Base-by-base conservation (phyloP, 2,113 vertebrate genomes). In the Thunnus maccoyii region DNA sequence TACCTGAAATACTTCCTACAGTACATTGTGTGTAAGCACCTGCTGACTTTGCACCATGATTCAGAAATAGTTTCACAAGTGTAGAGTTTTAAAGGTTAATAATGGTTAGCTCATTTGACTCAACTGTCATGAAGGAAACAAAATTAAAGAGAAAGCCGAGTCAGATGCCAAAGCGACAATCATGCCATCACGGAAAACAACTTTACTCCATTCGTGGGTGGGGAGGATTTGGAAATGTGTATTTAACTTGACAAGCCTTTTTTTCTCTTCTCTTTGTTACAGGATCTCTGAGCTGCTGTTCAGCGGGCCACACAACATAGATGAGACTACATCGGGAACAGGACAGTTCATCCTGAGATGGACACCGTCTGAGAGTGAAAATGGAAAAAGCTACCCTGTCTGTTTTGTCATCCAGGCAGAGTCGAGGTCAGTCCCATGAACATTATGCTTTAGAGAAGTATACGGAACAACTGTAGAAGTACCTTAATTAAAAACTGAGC, bases 281-380 rank as follows among this genome's bases (percentile, higher is more conserved):
- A 91, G 88, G 18, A 25, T 78, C 1, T 50, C 71, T 3, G 50
- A 78, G 50, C 72, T 89, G 18, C 10, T 86, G 75, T 76, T 36
- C 69, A 84, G 75, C 0, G 84, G 86, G 1, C 84, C 78, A 0
- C 1, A 76, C 63, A 47, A 48, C 7, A 16, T 57, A 1, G 7
- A 0, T 2, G 5, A 51, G 22, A 62, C 0, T 0, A 54, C 6
- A 3, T 4, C 0, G 0, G 65, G 16, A 46, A 1, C 8, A 5
- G 77, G 69, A 54, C 17, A 6, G 2, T 80, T 36, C 46, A 20
- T 17, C 7, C 46, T 92, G 46, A 56, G n/a, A 1, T 91, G 88
- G 91, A 92, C 65, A 0, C 86, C 86, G 0, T 66, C 71, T 9
- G 14, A 9, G 0, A 4, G 0, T 0, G 72, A 90, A 32, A 15